Base-by-base conservation (phyloP, 2,888 invertebrate genomes). In the Mongoloraphidia duomilia region DNA sequence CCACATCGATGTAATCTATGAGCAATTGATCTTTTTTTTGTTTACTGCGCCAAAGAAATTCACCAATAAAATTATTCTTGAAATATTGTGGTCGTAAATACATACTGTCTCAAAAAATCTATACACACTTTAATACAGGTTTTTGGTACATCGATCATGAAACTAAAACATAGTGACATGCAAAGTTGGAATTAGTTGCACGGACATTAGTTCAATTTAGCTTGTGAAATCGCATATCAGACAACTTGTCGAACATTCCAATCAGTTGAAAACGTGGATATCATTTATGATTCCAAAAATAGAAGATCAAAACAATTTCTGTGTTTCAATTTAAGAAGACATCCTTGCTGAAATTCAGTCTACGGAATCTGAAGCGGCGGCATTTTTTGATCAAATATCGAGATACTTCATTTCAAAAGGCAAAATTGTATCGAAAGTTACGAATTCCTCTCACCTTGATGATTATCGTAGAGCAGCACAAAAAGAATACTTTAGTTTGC, bases 241-340 rank as follows among this genome's bases (percentile, higher is more conserved):
- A 58, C 89, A 92, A 65, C 77, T 97, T 49, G 87, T 97, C 47
- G 96, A 96, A 67, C 93, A 94, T 70, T 87, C 94, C 58, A 92
- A 95, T 73, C 77, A 88, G 80, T 71, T 94, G 57, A 94, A 95
- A 76, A 93, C 97, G 95, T 98, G 97, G 97, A 91, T 98, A 60
- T 92, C 94, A 9, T 94, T 95, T 64, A 84, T 96, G 80, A 97
- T 98, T 67, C 97, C 97, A 3, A 93, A 95, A 74, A 97, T 97
- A 60, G 97, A 98, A 72, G 97, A 98, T 66, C 97, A 97, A 48
- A 98, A 98, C 70, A 98, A 98, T 67, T 98, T 98, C 70, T 97
- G 97, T 41, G 97, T 98, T 2, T 94, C 94, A 50, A 91, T 97
- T 64, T 96, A 97, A 74, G 97, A 98, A 68, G 97, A 97, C 63